Evolutionary conservation across 2,797 vertebrate species (phyloP), one percentile per base, ranked within the genome.

Genomic region (Manis crassicaudata): DNA sequence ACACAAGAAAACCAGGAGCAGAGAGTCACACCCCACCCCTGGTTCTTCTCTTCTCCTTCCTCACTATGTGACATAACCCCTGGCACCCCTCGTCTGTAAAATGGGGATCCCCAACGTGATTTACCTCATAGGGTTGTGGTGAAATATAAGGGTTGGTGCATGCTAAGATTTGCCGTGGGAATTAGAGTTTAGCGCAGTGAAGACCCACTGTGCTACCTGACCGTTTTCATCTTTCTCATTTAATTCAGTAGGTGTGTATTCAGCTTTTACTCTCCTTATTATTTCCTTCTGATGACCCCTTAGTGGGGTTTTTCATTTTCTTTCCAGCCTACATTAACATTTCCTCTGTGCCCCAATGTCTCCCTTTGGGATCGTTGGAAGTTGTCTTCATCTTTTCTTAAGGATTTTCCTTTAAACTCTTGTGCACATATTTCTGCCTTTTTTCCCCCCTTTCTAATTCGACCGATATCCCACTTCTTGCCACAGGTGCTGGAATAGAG

Each of bases 331-430:
- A 50, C 50, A 46, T 95, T 75, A 87, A 79, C 77, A 68, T 91
- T 97, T 96, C 73, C 65, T 94, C 50, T 89, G 60, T 87, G n/a
- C 62, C 54, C 88, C 93, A 60, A 72, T 67, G 77, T 76, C 86
- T 92, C 92, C 89, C 75, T 84, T 96, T 97, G 58, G 76, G 86
- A 84, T 81, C 46, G 46, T 29, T 67, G 54, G 65, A 79, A 79
- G 72, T 46, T 65, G 25, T 94, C 97, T 65, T 27, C 62, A 65
- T 95, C 29, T 85, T 93, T 46, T 92, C 52, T 60, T 68, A 92
- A 11, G 52, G 50, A 46, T 89, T 95, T 92, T 80, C 25, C 50
- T 95, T 90, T 80, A 67, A 81, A 35, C 18, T 83, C 32, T 67
- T 76, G 91, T 83, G 79, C 40, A 95, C 79, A 70, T 52, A 43